Base-by-base conservation (phyloP, 2,113 vertebrate genomes). In the Alligator sinensis region DNA sequence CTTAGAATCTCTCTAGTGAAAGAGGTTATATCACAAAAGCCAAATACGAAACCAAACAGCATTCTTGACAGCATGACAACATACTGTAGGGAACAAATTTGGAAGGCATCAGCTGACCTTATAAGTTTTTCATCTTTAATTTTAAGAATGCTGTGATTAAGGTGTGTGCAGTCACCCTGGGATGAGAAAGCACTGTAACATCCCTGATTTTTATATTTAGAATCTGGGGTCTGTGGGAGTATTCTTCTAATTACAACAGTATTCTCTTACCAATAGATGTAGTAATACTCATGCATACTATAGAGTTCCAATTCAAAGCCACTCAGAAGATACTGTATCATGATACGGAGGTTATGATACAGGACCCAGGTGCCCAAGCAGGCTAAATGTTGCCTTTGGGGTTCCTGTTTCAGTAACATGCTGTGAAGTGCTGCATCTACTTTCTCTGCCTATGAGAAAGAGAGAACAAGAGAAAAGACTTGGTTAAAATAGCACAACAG, bases 281-380 rank as follows among this genome's bases (percentile, higher is more conserved):
- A 99, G 97, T 99, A 99, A 96, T 99, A 99, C 86, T 99, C 99
- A 25, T 99, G 99, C 99, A 99, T 99, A 97, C 99, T 99, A 97
- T 99, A 99, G 59, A 99, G 99, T 92, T 99, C 99, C 96, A 99
- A 97, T 92, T 99, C 99, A 89, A 99, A 99, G 95, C 99, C 99
- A 81, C 99, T 99, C 93, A 99, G 98, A 94, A 99, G 98, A 97
- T 99, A 99, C 89, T 99, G 99, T 97, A 99, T 99, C 99, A 99
- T 99, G 95, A 99, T 99, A 70, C 99, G 98, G 92, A 99, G 98
- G 97, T 99, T 99, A 95, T 99, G 99, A 94, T 99, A 99, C 10
- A 99, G 99, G 90, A 99, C 99, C 99, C 99, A 99, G 55, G 99
- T 99, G 77, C 99, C 99, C 88, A 99, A 98, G 92, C 99, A 99